phyloP scores from a whole-genome alignment of 30 jellyfish, hydroid and myxozoan species.

The Aurelia sp. region DNA sequence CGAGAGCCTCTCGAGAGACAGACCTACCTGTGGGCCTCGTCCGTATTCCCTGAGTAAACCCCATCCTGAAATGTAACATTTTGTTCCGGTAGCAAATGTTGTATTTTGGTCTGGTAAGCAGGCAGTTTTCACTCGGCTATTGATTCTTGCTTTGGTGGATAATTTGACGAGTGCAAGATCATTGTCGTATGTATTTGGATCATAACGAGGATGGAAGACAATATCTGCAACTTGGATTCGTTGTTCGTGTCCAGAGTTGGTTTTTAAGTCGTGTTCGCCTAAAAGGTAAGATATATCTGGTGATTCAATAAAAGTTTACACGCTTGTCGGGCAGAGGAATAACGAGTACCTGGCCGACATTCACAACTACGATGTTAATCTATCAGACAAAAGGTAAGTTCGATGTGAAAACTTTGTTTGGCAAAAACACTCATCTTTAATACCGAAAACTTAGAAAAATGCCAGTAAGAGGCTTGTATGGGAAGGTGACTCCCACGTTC shows the following conservation, averaged over 20 bases:
- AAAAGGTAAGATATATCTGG: not conserved
- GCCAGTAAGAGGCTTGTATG: no score
- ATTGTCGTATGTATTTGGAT: constrained; percentile 54
- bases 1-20: not conserved
- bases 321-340: no score
- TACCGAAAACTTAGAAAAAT: no score
- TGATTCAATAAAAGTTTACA: no score
- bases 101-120: constrained; percentile 95
- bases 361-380: no score
- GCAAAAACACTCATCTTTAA: no score
- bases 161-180: constrained; percentile 87
- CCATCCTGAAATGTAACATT: constrained; percentile 97
- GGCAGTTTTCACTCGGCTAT: constrained; percentile 86
- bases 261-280: constrained; percentile 92
- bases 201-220: constrained; percentile 86
- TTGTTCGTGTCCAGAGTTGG: constrained; percentile 80
- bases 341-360: no score
- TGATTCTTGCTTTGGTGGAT: constrained; percentile 64
- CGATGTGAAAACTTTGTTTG: no score
- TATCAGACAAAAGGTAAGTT: no score
- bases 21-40: constrained; percentile 82
- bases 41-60: constrained; percentile 91
- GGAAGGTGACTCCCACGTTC: no score
- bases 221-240: constrained; percentile 73
- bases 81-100: constrained; percentile 82